Percentiles rank a stretch among this genome's conserved stretches.
Conservation (phyloP, 2,797 vertebrate genomes). For the Scleropages formosus region DNA sequence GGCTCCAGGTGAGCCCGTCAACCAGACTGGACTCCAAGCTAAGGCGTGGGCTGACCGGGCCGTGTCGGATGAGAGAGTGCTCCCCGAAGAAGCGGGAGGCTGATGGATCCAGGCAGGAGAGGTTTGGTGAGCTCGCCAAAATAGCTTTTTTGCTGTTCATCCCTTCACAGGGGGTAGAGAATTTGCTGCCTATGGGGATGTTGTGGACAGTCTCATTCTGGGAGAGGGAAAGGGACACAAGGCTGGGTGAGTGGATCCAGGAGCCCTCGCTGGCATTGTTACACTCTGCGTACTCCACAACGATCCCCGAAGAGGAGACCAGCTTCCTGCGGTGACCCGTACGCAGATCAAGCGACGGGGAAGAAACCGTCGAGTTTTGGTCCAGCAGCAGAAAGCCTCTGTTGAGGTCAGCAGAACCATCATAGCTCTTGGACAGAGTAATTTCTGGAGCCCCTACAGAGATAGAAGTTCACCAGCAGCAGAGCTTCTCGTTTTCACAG, state of each 20-base stretch:
- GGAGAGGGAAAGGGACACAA: constrained; percentile 47
- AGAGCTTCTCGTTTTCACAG: not conserved
- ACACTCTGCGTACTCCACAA: constrained; percentile 47
- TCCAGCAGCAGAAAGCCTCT: constrained; percentile 55
- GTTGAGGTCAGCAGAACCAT: constrained; percentile 58
- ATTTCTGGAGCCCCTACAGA: constrained; percentile 43
- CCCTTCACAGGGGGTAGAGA: constrained; percentile 68
- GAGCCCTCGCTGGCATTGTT: constrained; percentile 34
- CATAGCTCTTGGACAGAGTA: constrained; percentile 46
- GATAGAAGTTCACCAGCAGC: not conserved
- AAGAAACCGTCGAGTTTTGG: constrained; percentile 54
- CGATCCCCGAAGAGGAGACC: constrained; percentile 37
- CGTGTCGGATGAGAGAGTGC: constrained; percentile 67
- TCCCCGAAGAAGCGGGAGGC: constrained; percentile 67
- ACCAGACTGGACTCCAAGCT: constrained; percentile 54
- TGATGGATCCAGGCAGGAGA: constrained; percentile 49
- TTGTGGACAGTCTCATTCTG: constrained; percentile 31
- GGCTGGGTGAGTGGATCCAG: constrained; percentile 33
- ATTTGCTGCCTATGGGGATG: constrained; percentile 52
- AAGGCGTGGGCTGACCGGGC: constrained; percentile 56
- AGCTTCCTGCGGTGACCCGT: constrained; percentile 36
- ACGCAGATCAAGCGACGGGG: constrained; percentile 53
- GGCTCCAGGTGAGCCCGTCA: constrained; percentile 60
- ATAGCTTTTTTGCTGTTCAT: constrained; percentile 44
- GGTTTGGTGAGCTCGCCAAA: constrained; percentile 47